Evolutionary conservation across 2,113 vertebrate genomes (phyloP).

Genomic region (Phrynocephalus versicolor): DNA sequence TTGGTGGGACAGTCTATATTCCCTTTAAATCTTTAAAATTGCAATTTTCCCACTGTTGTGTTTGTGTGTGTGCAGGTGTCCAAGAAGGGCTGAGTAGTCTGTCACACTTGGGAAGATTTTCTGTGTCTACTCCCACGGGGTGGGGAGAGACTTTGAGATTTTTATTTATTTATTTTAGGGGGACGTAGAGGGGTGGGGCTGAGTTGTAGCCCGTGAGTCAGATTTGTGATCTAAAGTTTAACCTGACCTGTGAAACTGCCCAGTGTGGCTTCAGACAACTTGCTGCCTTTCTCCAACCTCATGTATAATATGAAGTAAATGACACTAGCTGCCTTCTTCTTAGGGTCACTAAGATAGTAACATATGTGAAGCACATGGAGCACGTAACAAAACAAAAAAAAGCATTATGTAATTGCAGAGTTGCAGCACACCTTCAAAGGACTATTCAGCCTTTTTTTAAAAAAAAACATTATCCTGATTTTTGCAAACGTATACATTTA

Average conservation of each 20-base stretch:
- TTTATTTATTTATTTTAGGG: too few species aligned
- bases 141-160: too few species aligned
- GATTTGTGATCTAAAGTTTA: neutral
- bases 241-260: neutral
- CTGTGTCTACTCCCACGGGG: too few species aligned
- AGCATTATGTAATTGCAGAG: neutral
- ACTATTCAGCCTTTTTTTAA: neutral
- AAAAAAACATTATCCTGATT: neutral
- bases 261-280: neutral
- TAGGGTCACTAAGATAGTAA: neutral
- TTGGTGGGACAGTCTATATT: too few species aligned
- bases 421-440: neutral
- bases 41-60: too few species aligned
- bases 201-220: neutral
- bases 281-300: too few species aligned
- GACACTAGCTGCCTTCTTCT: neutral
- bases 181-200: too few species aligned
- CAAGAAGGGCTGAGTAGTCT: neutral
- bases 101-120: too few species aligned
- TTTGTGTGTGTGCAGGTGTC: neutral
- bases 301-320: neutral
- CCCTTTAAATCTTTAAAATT: too few species aligned
- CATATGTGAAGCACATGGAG: too few species aligned
- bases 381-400: neutral
- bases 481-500: neutral